Percentiles rank a stretch among this genome's conserved stretches.
phyloP scores from a whole-genome alignment of 2,888 invertebrate species.

The Phyllotreta striolata region DNA sequence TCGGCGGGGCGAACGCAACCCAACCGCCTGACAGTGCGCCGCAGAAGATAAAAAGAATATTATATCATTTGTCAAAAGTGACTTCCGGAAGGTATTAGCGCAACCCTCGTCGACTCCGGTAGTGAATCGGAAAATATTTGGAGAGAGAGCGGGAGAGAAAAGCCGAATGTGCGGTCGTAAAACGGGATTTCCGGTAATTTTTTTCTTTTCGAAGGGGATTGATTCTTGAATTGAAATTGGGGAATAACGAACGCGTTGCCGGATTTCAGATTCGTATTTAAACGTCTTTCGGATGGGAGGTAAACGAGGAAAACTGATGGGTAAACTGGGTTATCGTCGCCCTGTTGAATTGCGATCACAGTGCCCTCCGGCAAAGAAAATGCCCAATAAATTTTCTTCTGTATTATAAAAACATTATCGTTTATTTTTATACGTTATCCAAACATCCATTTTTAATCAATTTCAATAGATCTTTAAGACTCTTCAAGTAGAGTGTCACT shows the following conservation, averaged over 20 bases:
- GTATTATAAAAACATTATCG: no score
- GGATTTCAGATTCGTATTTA: conserved; percentile 24
- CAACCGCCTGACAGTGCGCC: conserved; percentile 19
- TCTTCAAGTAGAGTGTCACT: no score
- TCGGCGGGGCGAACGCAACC: conserved; percentile 4
- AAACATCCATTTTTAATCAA: no score
- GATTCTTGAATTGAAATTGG: conserved; percentile 33
- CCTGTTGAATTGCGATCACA: no score
- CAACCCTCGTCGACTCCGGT: conserved; percentile 23
- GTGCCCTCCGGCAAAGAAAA: no score
- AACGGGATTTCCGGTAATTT: conserved; percentile 34
- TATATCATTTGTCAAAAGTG: conserved; percentile 37
- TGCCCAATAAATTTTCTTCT: no score
- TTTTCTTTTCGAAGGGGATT: conserved; percentile 10
- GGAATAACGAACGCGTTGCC: conserved; percentile 28
- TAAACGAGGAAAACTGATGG: neutral
- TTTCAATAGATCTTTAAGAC: no score
- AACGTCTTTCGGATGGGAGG: conserved; percentile 10
- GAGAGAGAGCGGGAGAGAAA: conserved; percentile 31
- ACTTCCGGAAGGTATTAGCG: conserved; percentile 32
- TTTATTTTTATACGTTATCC: no score
- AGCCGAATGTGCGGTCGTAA: conserved; percentile 38
- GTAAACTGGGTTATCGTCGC: no score
- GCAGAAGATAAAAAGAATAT: conserved; percentile 34
- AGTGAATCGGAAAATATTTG: conserved; percentile 40